These are phyloP conservation scores for Drosophila pseudotalamancana DNA, from an alignment of 2,888 invertebrate species.

Conservation along the genomic window DNA sequence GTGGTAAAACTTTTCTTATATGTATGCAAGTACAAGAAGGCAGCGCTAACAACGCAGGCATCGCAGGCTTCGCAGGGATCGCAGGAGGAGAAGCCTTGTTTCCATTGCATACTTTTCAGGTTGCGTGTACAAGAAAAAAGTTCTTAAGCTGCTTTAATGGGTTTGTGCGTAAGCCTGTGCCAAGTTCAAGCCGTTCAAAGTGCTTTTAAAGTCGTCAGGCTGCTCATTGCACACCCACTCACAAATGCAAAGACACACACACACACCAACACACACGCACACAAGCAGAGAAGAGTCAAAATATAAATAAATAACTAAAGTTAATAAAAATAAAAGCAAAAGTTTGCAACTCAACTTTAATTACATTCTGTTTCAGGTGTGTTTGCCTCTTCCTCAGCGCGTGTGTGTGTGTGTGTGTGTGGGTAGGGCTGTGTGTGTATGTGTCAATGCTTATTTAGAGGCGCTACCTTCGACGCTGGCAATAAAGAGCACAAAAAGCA, in stretches of 20 bases:
- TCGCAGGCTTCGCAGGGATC: neutral
- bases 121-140: constrained; percentile 66
- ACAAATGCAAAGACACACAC: constrained; percentile 13
- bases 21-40: constrained; percentile 66
- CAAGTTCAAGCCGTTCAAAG: constrained; percentile 79
- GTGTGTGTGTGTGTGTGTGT: constrained; percentile 5
- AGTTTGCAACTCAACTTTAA: constrained; percentile 79
- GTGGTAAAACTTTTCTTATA: constrained; percentile 75
- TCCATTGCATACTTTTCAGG: constrained; percentile 77
- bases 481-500: constrained; percentile 68
- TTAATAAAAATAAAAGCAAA: constrained; percentile 78
- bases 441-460: constrained; percentile 75
- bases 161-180: constrained; percentile 73
- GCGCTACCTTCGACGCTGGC: constrained; percentile 57
- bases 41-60: constrained; percentile 2
- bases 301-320: constrained; percentile 76
- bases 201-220: constrained; percentile 75
- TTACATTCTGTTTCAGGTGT: constrained; percentile 71
- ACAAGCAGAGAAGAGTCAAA: constrained; percentile 28
- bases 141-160: constrained; percentile 79
- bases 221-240: constrained; percentile 28
- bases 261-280: neutral
- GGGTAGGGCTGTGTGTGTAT: constrained; percentile 1
- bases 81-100: constrained; percentile 31
- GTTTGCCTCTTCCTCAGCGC: constrained; percentile 11